Conservation (phyloP, 2,113 vertebrate genomes). For the Cacatua alba region DNA sequence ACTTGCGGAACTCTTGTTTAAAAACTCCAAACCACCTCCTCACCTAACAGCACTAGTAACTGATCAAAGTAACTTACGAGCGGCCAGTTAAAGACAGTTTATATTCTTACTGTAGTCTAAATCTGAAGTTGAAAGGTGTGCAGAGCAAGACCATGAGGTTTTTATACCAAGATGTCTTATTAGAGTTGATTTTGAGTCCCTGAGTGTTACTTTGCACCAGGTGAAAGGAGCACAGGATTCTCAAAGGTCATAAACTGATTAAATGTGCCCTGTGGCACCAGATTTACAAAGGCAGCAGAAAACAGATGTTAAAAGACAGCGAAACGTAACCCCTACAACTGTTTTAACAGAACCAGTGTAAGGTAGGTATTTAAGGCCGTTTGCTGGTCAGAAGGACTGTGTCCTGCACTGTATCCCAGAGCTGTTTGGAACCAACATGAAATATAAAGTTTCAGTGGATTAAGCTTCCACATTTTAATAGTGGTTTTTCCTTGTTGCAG, state of each 20-base stretch:
- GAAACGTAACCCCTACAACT: not conserved
- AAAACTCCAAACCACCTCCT: not conserved
- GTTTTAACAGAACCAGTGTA: not conserved
- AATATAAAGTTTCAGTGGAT: not conserved
- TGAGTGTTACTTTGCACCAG: not conserved
- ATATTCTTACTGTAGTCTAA: not conserved
- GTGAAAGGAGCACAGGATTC: not conserved
- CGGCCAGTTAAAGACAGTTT: not conserved
- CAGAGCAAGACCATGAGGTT: not conserved
- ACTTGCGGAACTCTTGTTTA: not conserved
- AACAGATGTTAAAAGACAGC: not conserved
- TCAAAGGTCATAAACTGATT: not conserved
- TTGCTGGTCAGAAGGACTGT: not conserved
- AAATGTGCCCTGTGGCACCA: not conserved
- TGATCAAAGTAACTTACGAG: not conserved
- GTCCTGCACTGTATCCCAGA: not conserved
- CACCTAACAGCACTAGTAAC: not conserved
- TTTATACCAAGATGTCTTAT: not conserved
- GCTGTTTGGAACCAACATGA: not conserved
- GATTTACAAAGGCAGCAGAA: not conserved
- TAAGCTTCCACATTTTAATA: not conserved
- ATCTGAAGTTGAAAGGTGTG: not conserved
- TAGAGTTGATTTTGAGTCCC: not conserved
- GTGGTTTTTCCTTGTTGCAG: not conserved
- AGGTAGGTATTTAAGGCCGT: not conserved